Evolutionary conservation across 2,888 invertebrate species (phyloP).

Genomic region (Clusia tigrina): DNA sequence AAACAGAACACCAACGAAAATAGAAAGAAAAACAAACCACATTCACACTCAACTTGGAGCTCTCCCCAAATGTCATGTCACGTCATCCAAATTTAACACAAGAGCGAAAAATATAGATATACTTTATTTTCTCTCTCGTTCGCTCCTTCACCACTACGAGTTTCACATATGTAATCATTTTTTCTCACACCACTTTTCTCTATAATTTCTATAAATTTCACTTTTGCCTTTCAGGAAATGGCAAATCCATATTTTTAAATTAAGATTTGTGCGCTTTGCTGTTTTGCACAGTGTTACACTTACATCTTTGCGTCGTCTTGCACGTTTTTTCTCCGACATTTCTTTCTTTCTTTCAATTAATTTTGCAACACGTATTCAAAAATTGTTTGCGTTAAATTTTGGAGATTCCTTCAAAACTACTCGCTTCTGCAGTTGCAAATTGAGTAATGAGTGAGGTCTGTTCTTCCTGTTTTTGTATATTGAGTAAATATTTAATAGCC

Average conservation of each 20-base stretch:
- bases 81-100: too few relatives aligned
- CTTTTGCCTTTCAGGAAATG: not conserved
- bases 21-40: too few relatives aligned
- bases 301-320: conserved; percentile 64
- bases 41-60: too few relatives aligned
- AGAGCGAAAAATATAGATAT: too few relatives aligned
- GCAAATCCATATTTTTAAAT: not conserved
- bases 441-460: too few relatives aligned
- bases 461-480: too few relatives aligned
- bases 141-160: too few relatives aligned
- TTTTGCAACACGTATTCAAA: not conserved
- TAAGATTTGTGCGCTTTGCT: conserved; percentile 25
- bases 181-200: not conserved
- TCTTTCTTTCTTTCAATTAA: conserved; percentile 20
- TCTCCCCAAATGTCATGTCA: too few relatives aligned
- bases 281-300: conserved; percentile 40
- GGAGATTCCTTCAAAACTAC: not conserved
- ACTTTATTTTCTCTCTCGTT: too few relatives aligned
- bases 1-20: too few relatives aligned
- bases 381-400: not conserved
- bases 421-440: not conserved
- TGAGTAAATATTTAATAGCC: too few relatives aligned
- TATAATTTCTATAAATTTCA: conserved; percentile 23
- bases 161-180: conserved; percentile 12
- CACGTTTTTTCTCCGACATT: conserved; percentile 63